A percentile compares a stretch with the other conserved stretches of the same genome.
Evolutionary conservation across 2,797 vertebrate species (phyloP).

Genomic region (Cossypha caffra): DNA sequence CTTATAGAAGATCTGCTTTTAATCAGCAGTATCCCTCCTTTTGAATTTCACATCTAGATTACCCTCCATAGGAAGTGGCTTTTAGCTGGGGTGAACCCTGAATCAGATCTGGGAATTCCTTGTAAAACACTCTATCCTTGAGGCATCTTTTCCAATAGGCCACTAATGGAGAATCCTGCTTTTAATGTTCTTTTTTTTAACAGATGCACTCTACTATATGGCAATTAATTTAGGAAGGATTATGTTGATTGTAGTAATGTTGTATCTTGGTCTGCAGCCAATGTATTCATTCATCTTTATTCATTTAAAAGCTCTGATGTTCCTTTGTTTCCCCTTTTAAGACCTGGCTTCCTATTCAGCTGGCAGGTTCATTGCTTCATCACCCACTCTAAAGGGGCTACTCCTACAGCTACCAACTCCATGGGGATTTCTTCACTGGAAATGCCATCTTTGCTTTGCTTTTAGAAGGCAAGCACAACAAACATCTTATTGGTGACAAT

Average conservation of each 20-base stretch:
- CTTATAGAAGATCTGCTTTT: conserved; percentile 31
- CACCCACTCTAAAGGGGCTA: background rate
- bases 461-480: background rate
- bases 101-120: background rate
- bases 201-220: background rate
- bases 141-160: background rate
- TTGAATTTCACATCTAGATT: background rate
- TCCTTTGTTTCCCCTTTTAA: conserved; percentile 37
- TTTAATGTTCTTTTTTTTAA: conserved; percentile 22
- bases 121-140: background rate
- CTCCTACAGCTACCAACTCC: background rate
- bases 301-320: conserved; percentile 38
- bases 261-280: conserved; percentile 10
- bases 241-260: background rate
- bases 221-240: conserved; percentile 41
- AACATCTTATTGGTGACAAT: background rate
- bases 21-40: background rate
- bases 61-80: background rate
- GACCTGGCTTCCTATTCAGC: conserved; percentile 19
- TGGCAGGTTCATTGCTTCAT: conserved; percentile 14
- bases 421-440: background rate
- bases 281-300: conserved; percentile 49
- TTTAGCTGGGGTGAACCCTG: background rate
- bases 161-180: background rate
- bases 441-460: conserved; percentile 38